Percentiles rank a stretch among this genome's conserved stretches.
Evolutionary conservation across 2,113 vertebrate species (phyloP).

Genomic region (Lates calcarifer): DNA sequence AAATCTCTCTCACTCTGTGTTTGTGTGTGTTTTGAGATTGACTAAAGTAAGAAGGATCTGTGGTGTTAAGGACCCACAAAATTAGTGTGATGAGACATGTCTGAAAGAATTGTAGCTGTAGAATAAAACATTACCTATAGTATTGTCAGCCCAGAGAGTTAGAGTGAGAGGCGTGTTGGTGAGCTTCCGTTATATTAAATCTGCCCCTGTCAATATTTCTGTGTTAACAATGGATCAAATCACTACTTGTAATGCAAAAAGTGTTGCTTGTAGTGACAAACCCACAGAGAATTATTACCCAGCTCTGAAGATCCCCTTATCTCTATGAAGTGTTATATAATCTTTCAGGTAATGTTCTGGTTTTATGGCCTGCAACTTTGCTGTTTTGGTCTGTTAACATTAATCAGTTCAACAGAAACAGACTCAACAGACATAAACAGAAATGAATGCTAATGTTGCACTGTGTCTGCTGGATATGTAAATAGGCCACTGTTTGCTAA

Average conservation of each 20-base stretch:
- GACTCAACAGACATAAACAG: no score
- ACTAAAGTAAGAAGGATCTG: constrained; percentile 11
- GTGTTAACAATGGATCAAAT: background rate
- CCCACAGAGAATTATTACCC: background rate
- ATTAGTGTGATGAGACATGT: background rate
- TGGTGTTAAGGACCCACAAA: background rate
- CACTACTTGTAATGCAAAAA: background rate
- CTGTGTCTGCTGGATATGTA: background rate
- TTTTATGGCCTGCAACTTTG: background rate
- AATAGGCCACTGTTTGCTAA: background rate
- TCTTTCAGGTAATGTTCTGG: background rate
- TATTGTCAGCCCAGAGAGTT: no score
- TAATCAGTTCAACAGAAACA: background rate
- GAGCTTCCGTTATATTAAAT: background rate
- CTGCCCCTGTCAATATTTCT: background rate
- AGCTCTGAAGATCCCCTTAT: no score
- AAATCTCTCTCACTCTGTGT: constrained; percentile 25
- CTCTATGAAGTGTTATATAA: background rate
- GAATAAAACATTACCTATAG: background rate
- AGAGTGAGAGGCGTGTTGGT: background rate
- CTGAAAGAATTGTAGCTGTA: background rate
- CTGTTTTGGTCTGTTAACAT: background rate
- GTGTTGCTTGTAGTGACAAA: background rate
- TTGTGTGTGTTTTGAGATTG: constrained; percentile 19
- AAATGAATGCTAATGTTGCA: background rate